Evolutionary conservation across 2,113 vertebrate genomes (phyloP).

Genomic region (Pluvianellus socialis): DNA sequence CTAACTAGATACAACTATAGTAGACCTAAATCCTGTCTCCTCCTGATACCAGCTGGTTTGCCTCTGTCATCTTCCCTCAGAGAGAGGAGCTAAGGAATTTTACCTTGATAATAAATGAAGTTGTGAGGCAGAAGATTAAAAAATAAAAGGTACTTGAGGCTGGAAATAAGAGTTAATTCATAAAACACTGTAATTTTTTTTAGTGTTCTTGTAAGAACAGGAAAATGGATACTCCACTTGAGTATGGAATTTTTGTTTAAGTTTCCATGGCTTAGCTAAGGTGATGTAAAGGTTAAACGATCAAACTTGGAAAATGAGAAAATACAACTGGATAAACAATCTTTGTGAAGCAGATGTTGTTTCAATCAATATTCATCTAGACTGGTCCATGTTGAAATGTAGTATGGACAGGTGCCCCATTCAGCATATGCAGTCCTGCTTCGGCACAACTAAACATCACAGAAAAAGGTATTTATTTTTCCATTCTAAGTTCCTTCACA

Average conservation of each 20-base stretch:
- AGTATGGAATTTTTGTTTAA: background rate
- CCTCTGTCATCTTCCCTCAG: background rate
- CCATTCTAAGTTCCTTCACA: background rate
- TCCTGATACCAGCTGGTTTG: background rate
- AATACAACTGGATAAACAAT: background rate
- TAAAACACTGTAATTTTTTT: background rate
- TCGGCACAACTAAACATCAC: background rate
- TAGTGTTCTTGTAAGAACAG: background rate
- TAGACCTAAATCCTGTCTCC: background rate
- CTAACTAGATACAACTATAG: background rate
- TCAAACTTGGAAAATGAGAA: accelerated
- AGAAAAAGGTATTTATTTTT: background rate
- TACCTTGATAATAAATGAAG: background rate
- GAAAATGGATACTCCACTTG: background rate
- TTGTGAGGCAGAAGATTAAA: no score
- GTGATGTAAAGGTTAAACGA: background rate
- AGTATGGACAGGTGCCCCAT: background rate
- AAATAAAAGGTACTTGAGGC: no score
- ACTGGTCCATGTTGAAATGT: accelerated
- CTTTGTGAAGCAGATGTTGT: background rate
- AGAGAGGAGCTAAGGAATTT: background rate
- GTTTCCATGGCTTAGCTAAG: background rate
- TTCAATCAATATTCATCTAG: background rate
- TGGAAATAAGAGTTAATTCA: background rate
- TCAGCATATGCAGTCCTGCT: background rate